phyloP scores from a whole-genome alignment of 2,113 vertebrate species.

The Gymnogyps californianus region DNA sequence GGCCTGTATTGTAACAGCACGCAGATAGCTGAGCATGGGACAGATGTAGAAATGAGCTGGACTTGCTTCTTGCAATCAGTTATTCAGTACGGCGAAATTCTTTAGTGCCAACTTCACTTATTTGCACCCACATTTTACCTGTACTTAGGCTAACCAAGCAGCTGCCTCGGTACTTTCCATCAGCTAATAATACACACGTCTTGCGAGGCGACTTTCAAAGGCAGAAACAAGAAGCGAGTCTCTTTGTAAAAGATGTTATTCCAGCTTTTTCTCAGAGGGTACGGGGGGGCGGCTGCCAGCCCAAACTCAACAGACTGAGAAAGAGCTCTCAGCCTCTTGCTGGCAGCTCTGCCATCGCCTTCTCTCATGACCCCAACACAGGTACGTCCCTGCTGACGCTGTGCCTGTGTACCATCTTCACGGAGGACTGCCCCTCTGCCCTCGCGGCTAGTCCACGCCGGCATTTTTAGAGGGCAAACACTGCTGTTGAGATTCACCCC shows the following conservation, averaged over 20 bases:
- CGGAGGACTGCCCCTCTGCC: not conserved
- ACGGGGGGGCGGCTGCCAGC: not conserved
- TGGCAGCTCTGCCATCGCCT: not conserved
- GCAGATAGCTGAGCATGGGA: not conserved
- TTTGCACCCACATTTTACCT: not conserved
- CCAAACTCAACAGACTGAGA: too few relatives aligned
- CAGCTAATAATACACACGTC: not conserved
- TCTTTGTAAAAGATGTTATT: not conserved
- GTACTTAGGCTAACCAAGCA: not conserved
- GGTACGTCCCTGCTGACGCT: rapidly evolving
- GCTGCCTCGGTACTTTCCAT: not conserved
- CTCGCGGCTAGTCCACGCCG: rapidly evolving
- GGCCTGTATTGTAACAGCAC: not conserved
- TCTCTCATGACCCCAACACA: rapidly evolving
- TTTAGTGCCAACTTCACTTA: not conserved
- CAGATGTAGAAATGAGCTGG: not conserved
- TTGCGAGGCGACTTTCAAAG: not conserved
- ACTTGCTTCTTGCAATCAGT: not conserved
- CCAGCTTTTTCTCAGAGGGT: not conserved
- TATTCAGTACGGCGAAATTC: not conserved
- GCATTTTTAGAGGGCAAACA: not conserved
- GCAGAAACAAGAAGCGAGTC: not conserved
- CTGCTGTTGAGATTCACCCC: not conserved
- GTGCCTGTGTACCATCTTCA: not conserved
- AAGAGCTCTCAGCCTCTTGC: not conserved